phyloP scores from a whole-genome alignment of 1,140 invertebrate species.

The Drosophila navojoa region DNA sequence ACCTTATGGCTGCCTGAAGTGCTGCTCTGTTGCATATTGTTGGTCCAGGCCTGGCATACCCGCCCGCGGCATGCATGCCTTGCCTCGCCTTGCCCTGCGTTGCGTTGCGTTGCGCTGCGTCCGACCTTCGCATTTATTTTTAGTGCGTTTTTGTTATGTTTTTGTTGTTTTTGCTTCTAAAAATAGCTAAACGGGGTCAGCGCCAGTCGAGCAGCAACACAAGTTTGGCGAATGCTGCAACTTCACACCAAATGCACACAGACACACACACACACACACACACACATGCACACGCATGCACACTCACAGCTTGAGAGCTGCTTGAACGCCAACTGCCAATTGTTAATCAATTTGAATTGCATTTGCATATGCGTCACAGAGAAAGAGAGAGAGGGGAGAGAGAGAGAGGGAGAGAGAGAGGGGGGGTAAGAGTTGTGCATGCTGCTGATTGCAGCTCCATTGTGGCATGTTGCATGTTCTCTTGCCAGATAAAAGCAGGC shows the following conservation, averaged over 20 bases:
- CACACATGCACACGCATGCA: not conserved
- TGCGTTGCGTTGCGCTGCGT: too few species aligned
- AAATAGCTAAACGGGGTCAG: conserved; percentile 76
- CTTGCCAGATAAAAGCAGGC: not conserved
- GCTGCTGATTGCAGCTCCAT: not conserved
- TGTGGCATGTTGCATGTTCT: too few species aligned
- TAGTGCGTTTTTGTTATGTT: conserved; percentile 48
- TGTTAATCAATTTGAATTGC: conserved; percentile 27
- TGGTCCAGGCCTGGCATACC: conserved; percentile 9
- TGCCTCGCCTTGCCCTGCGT: too few species aligned
- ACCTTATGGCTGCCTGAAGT: conserved; percentile 53
- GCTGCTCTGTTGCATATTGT: not conserved
- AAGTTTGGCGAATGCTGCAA: conserved; percentile 14
- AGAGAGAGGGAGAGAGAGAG: not conserved
- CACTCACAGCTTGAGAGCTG: not conserved
- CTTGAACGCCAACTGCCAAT: conserved; percentile 12
- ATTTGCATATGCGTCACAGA: conserved; percentile 34
- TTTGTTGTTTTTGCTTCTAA: conserved; percentile 35
- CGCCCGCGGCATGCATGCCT: conserved; percentile 10
- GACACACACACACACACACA: not conserved
- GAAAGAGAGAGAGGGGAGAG: not conserved
- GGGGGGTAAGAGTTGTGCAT: not conserved
- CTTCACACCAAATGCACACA: not conserved
- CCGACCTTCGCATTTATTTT: conserved; percentile 81
- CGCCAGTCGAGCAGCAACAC: conserved; percentile 36